These are phyloP conservation scores for Drosophila subsilvestris DNA, from an alignment of 2,888 invertebrate genomes.

Conservation along the genomic window DNA sequence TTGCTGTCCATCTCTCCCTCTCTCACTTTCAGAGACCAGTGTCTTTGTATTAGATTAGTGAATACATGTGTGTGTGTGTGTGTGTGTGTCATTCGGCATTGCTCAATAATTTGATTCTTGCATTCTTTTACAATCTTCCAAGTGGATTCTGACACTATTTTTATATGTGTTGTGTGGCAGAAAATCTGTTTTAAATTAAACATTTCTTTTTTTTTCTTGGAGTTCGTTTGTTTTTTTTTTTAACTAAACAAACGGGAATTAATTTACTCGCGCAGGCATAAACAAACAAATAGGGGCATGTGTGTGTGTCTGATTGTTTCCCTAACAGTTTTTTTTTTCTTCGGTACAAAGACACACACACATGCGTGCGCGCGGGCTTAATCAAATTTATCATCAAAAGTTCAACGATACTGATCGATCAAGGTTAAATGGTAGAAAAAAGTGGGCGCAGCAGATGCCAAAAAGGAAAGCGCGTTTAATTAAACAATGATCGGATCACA, in stretches of 20 bases:
- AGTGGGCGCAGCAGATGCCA: slow-evolving; percentile 27
- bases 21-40: neutral
- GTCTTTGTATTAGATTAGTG: neutral
- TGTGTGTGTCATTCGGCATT: slow-evolving; percentile 56
- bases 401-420: slow-evolving; percentile 69
- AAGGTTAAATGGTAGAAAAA: slow-evolving; percentile 63
- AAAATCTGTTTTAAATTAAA: slow-evolving; percentile 29
- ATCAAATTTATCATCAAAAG: slow-evolving; percentile 64
- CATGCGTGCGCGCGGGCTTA: slow-evolving; percentile 18
- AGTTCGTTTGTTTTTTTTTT: slow-evolving; percentile 24
- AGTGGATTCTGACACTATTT: slow-evolving; percentile 48
- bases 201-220: slow-evolving; percentile 14
- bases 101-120: slow-evolving; percentile 55
- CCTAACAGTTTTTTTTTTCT: slow-evolving; percentile 9
- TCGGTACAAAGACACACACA: slow-evolving; percentile 21
- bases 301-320: slow-evolving; percentile 6
- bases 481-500: slow-evolving; percentile 27
- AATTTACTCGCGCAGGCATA: slow-evolving; percentile 37
- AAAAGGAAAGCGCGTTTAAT: slow-evolving; percentile 65
- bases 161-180: slow-evolving; percentile 17
- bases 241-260: slow-evolving; percentile 42
- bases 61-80: slow-evolving; percentile 6
- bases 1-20: neutral
- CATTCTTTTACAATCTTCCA: slow-evolving; percentile 47
- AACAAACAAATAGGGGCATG: slow-evolving; percentile 32